Percentiles rank a stretch among this genome's conserved stretches.
Evolutionary conservation across 2,797 vertebrate species (phyloP).

Genomic region (Morus bassanus): DNA sequence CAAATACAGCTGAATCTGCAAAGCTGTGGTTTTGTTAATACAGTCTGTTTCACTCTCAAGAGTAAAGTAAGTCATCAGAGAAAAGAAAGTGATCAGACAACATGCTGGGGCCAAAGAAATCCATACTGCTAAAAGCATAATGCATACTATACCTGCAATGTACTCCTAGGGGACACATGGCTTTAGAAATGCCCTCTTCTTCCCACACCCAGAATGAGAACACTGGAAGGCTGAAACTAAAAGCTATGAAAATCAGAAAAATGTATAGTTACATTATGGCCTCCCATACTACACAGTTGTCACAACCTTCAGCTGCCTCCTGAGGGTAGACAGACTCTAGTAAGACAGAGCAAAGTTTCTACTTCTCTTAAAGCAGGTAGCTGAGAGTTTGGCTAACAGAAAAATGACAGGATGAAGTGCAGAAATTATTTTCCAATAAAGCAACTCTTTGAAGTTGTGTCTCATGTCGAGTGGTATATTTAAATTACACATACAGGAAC

Average conservation of each 20-base stretch:
- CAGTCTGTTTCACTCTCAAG: neutral
- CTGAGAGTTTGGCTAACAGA: neutral
- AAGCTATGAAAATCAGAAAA: neutral
- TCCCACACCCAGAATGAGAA: neutral
- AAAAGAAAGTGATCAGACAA: neutral
- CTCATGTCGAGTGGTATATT: neutral
- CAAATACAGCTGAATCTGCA: neutral
- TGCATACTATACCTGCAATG: neutral
- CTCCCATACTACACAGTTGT: neutral
- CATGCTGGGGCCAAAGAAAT: neutral
- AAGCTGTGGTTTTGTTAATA: neutral
- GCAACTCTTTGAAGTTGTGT: neutral
- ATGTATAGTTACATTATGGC: neutral
- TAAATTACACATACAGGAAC: neutral
- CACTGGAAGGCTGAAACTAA: neutral
- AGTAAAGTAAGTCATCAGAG: neutral
- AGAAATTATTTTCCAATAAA: neutral
- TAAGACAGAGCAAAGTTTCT: neutral
- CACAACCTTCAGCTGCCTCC: neutral
- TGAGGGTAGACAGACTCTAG: neutral
- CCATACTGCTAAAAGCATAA: neutral
- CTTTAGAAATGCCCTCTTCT: neutral
- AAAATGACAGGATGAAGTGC: neutral
- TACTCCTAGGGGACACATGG: neutral
- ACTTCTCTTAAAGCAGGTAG: neutral